phyloP scores from a whole-genome alignment of 1,140 invertebrate species.

The Zeugodacus cucurbitae region DNA sequence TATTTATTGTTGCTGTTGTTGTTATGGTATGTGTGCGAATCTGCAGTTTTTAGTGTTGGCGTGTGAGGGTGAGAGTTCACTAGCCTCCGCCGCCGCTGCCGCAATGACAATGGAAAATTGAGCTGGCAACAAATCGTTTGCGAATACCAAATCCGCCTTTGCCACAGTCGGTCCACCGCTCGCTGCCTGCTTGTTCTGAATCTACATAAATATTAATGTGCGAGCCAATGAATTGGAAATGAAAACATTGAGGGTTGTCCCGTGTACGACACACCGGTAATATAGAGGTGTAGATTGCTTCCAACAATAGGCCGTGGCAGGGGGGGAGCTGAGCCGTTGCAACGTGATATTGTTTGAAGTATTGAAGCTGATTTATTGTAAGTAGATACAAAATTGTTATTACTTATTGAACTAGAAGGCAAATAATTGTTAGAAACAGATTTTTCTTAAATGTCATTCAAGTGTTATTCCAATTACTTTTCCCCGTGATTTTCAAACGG shows the following conservation, averaged over 20 bases:
- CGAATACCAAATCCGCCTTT: conserved; percentile 49
- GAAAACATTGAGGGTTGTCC: conserved; percentile 41
- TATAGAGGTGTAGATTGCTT: conserved; percentile 13
- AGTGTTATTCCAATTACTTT: not conserved
- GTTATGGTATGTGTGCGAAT: not conserved
- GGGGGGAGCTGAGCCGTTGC: too few relatives aligned
- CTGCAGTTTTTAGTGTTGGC: not conserved
- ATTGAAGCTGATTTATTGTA: not conserved
- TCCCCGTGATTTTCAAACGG: not conserved
- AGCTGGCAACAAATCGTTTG: conserved; percentile 53
- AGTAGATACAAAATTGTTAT: not conserved
- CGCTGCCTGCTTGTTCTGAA: conserved; percentile 46
- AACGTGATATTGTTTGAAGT: not conserved
- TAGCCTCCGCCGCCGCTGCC: not conserved
- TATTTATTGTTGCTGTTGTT: not conserved
- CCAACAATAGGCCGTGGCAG: not conserved
- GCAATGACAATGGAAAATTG: conserved; percentile 33
- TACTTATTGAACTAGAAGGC: conserved; percentile 2
- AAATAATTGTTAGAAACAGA: not conserved
- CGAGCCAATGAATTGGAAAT: conserved; percentile 58
- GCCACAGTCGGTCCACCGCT: not conserved
- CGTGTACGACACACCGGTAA: not conserved
- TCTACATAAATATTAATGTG: conserved; percentile 62
- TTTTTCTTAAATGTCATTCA: conserved; percentile 8
- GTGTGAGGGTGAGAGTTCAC: conserved; percentile 22